Evolutionary conservation across 2,113 vertebrate species (phyloP).

Genomic region (Forbesichthys agassizii): DNA sequence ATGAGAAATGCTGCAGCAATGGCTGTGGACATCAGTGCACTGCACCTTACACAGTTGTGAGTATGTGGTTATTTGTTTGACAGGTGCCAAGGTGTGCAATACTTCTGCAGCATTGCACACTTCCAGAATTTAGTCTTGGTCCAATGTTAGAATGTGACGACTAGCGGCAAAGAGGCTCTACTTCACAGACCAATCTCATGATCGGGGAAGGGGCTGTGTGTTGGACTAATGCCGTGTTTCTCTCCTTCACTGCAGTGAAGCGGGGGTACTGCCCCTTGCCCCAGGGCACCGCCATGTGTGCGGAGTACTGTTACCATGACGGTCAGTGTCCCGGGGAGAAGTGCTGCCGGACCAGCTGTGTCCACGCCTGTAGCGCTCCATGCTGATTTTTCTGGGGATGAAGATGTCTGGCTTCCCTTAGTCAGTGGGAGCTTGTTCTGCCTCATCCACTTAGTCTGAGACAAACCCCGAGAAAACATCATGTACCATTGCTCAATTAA

Average conservation of each 20-base stretch:
- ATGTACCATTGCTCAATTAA: no score
- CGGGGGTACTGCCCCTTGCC: conserved; percentile 69
- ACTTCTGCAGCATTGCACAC: no score
- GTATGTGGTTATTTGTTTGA: neutral
- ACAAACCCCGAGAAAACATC: no score
- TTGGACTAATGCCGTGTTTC: no score
- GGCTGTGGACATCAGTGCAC: conserved; percentile 76
- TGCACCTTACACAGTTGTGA: conserved; percentile 68
- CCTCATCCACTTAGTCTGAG: no score
- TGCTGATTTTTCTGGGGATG: conserved; percentile 44
- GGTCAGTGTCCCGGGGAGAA: conserved; percentile 72
- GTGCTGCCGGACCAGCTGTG: conserved; percentile 73
- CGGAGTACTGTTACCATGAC: conserved; percentile 74
- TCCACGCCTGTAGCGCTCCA: conserved; percentile 71
- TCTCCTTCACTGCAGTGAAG: conserved; percentile 62
- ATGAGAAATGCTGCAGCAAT: conserved; percentile 77
- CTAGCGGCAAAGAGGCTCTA: no score
- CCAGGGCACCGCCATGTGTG: conserved; percentile 69
- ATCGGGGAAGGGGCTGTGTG: no score
- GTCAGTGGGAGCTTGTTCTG: no score
- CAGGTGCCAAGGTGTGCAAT: no score
- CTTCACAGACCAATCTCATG: neutral
- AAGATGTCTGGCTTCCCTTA: no score
- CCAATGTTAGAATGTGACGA: no score
- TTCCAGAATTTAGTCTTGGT: no score